phyloP scores from a whole-genome alignment of 1,140 invertebrate genomes.

The Teleopsis dalmanni region DNA sequence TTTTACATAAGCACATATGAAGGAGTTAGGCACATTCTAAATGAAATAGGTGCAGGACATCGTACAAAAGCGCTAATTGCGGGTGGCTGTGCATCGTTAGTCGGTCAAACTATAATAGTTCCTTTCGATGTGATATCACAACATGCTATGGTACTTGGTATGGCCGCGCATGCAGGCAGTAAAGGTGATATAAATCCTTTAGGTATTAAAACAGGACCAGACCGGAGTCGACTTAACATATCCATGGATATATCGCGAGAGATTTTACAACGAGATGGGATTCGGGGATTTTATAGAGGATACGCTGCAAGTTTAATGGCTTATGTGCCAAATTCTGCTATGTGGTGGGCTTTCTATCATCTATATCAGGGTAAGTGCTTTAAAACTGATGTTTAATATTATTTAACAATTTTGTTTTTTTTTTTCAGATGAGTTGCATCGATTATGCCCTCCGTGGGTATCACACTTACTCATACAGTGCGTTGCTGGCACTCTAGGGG shows the following conservation, averaged over 20 bases:
- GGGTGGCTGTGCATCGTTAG: conserved; percentile 82
- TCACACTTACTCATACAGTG: conserved; percentile 84
- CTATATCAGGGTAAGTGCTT: conserved; percentile 75
- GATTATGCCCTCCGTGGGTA: conserved; percentile 63
- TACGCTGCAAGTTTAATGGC: conserved; percentile 85
- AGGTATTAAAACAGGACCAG: conserved; percentile 54
- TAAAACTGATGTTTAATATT: background rate
- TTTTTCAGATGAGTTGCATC: conserved; percentile 64
- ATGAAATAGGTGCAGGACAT: conserved; percentile 49
- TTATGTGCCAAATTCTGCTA: conserved; percentile 90
- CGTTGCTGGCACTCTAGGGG: conserved; percentile 79
- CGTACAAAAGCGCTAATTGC: conserved; percentile 51
- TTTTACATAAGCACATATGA: conserved; percentile 96
- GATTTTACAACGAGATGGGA: conserved; percentile 71
- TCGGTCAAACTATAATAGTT: conserved; percentile 92
- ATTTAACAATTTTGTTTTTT: background rate
- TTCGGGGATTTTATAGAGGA: conserved; percentile 86
- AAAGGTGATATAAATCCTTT: conserved; percentile 59
- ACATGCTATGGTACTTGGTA: conserved; percentile 90
- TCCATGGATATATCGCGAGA: conserved; percentile 59
- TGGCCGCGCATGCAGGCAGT: conserved; percentile 49
- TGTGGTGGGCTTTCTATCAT: conserved; percentile 96
- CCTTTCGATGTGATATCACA: conserved; percentile 95
- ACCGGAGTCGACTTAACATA: conserved; percentile 55
- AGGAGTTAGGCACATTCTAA: conserved; percentile 74